Percentiles rank a stretch among this genome's conserved stretches.
phyloP scores from a whole-genome alignment of 2,113 vertebrate species.

The Bujurquina vittata region DNA sequence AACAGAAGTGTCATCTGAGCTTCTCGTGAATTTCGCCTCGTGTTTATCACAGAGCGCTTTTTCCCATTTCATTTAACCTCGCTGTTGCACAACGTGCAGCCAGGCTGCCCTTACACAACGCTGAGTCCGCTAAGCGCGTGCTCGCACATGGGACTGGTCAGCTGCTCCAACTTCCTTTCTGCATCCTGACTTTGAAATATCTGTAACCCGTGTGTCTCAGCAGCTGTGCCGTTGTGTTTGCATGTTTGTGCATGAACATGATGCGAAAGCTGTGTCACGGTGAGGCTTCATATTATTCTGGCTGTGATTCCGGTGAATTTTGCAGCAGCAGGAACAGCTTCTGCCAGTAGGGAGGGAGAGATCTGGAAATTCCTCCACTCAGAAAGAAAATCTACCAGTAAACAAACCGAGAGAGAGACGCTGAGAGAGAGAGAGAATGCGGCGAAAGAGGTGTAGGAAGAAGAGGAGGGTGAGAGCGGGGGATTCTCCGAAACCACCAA shows the following conservation, averaged over 20 bases:
- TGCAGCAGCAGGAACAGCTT: background rate
- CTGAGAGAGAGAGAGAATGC: constrained; percentile 22
- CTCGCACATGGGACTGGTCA: constrained; percentile 14
- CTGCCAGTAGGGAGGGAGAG: background rate
- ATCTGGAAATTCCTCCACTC: constrained; percentile 62
- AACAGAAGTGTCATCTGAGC: background rate
- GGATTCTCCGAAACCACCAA: constrained; percentile 75
- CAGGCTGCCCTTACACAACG: constrained; percentile 22
- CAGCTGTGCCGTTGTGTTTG: background rate
- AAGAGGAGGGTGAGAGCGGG: constrained; percentile 19
- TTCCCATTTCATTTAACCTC: background rate
- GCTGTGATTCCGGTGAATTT: background rate
- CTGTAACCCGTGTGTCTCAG: background rate
- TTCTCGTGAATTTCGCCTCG: background rate
- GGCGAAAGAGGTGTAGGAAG: background rate
- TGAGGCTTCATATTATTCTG: background rate
- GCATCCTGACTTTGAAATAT: background rate
- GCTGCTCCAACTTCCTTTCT: constrained; percentile 14
- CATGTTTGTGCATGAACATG: background rate
- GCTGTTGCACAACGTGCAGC: constrained; percentile 6
- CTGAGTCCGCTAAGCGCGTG: constrained; percentile 5
- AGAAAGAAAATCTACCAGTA: constrained; percentile 37
- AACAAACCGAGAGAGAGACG: constrained; percentile 45
- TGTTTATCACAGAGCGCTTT: background rate
- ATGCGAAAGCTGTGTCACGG: too few species aligned